These are phyloP conservation scores for Uropsilus gracilis DNA, from an alignment of 2,113 vertebrate species.

Conservation along the genomic window DNA sequence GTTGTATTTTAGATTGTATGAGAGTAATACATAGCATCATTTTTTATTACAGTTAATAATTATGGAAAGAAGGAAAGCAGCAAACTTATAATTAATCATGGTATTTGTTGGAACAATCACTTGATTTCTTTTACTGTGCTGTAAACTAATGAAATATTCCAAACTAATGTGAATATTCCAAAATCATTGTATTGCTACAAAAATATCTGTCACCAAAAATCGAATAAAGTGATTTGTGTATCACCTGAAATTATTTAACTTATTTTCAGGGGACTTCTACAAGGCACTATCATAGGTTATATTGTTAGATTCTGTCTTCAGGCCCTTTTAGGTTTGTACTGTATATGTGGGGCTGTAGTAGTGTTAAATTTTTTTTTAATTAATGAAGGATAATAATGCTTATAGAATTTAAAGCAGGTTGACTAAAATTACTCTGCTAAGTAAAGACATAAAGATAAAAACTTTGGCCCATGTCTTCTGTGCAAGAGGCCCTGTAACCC, in stretches of 20 bases:
- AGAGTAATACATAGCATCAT: neutral
- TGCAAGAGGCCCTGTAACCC: too few relatives aligned
- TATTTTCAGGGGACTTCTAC: neutral
- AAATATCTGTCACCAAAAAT: neutral
- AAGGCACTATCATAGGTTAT: neutral
- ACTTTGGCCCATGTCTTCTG: neutral
- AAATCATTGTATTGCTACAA: constrained; percentile 9
- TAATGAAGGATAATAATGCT: neutral
- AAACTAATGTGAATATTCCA: neutral
- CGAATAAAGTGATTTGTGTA: neutral
- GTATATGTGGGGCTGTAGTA: too few relatives aligned
- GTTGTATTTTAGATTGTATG: constrained; percentile 34
- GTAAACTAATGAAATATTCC: neutral
- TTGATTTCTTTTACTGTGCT: constrained; percentile 11
- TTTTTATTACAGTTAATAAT: constrained; percentile 48
- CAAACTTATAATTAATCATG: neutral
- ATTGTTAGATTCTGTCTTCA: neutral
- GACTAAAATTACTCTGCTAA: neutral
- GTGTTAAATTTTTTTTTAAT: neutral
- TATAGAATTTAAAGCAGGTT: neutral
- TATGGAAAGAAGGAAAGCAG: constrained; percentile 4
- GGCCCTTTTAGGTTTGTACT: neutral
- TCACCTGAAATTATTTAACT: neutral
- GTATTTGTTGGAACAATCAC: neutral
- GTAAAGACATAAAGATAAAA: neutral